These are phyloP conservation scores for Belonocnema kinseyi DNA, from an alignment of 1,140 invertebrate genomes.

Conservation along the genomic window DNA sequence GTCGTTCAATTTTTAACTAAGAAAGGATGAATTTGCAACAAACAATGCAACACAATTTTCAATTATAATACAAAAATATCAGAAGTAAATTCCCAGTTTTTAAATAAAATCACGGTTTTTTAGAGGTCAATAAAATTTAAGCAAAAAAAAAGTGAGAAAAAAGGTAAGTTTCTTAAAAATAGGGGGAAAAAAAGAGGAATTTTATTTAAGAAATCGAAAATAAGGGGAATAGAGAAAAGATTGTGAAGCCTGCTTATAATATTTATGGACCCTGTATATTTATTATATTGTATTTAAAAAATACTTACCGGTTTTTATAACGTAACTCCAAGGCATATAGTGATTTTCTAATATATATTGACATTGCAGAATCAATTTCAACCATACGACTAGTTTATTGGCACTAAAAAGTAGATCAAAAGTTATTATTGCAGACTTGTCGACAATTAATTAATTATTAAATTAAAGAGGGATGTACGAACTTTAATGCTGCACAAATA, in stretches of 20 bases:
- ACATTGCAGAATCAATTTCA: conserved; percentile 94
- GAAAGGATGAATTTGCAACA: too few species aligned
- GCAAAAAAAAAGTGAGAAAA: too few species aligned
- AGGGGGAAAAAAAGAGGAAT: too few species aligned
- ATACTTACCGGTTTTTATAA: conserved; percentile 89
- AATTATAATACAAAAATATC: too few species aligned
- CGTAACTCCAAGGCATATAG: conserved; percentile 97
- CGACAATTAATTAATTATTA: conserved; percentile 24
- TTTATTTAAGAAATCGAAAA: too few species aligned
- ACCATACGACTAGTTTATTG: conserved; percentile 93
- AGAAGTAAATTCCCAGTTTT: too few species aligned
- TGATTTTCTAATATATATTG: conserved; percentile 91
- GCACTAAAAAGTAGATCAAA: conserved; percentile 78
- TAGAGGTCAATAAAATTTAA: too few species aligned
- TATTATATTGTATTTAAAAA: conserved; percentile 2
- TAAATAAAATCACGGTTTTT: too few species aligned
- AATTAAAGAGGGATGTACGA: conserved; percentile 67
- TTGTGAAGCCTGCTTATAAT: neutral
- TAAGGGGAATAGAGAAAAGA: too few species aligned
- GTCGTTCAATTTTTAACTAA: too few species aligned
- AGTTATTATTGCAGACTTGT: conserved; percentile 31
- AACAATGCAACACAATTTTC: too few species aligned
- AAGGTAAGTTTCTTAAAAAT: too few species aligned
- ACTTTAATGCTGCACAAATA: conserved; percentile 96
- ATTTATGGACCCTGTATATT: conserved; percentile 8